A percentile compares a stretch with the other conserved stretches of the same genome.
phyloP scores from a whole-genome alignment of 64 coral and sea anemone genomes.

The Montipora efflorescens region DNA sequence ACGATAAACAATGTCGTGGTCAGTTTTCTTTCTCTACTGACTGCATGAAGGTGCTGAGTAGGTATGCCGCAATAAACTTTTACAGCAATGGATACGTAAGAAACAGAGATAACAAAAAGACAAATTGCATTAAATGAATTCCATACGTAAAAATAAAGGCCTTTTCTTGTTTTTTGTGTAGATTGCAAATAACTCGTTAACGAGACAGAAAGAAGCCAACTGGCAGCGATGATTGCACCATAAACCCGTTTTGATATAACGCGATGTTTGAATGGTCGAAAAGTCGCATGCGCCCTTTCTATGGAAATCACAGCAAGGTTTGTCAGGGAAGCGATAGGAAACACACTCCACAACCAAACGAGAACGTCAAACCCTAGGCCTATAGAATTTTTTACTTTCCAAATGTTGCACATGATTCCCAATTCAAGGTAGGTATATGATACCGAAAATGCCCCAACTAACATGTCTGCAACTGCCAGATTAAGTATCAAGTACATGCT shows the following conservation, averaged over 20 bases:
- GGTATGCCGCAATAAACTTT: not conserved
- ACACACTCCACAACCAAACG: not conserved
- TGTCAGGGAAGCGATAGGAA: not conserved
- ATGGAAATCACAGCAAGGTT: not conserved
- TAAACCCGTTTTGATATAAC: not conserved
- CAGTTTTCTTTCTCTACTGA: constrained; percentile 27
- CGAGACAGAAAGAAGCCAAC: not conserved
- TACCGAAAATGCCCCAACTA: not conserved
- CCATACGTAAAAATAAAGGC: not conserved
- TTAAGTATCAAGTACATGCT: not conserved
- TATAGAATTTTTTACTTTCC: not conserved
- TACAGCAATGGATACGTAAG: constrained; percentile 4
- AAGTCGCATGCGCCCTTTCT: not conserved
- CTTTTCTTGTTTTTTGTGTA: not conserved
- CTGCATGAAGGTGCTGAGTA: not conserved
- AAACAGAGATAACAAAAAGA: not conserved
- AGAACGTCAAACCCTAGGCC: not conserved
- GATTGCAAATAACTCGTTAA: not conserved
- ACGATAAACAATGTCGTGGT: constrained; percentile 9
- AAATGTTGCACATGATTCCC: not conserved
- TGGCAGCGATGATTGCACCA: not conserved
- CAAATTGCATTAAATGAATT: not conserved
- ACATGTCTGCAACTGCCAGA: constrained; percentile 10
- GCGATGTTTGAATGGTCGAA: not conserved
- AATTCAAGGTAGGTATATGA: not conserved